phyloP scores from a whole-genome alignment of 2,797 vertebrate genomes.

The Nothura maculosa region DNA sequence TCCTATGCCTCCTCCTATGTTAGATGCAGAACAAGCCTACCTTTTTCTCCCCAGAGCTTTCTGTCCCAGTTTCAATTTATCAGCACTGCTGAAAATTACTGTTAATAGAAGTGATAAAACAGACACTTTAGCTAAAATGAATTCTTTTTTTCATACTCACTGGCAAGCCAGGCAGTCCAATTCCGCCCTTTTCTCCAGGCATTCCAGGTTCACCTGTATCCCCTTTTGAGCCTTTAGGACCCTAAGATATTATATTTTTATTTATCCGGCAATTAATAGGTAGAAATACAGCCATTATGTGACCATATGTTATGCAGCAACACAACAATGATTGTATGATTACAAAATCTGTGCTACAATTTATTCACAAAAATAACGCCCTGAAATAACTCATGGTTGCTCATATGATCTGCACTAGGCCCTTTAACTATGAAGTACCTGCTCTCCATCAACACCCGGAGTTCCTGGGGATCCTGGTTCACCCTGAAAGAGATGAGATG shows the following conservation, averaged over 20 bases:
- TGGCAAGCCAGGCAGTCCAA: conserved; percentile 93
- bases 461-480: conserved; percentile 92
- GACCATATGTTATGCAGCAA: background rate
- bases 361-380: background rate
- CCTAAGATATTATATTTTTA: conserved; percentile 80
- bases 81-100: background rate
- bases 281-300: background rate
- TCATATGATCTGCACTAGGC: background rate
- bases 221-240: conserved; percentile 96
- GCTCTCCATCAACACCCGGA: conserved; percentile 93
- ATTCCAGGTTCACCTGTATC: conserved; percentile 92
- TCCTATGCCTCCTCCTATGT: background rate
- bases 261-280: background rate
- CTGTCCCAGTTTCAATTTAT: background rate
- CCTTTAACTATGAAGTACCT: conserved; percentile 81
- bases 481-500: conserved; percentile 83
- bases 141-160: conserved; percentile 82
- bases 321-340: background rate
- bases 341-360: background rate
- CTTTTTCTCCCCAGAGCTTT: background rate
- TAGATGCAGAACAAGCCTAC: background rate
- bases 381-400: background rate
- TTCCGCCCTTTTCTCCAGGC: conserved; percentile 93
- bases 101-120: background rate
- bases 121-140: background rate